Evolutionary conservation across 2,797 vertebrate genomes (phyloP), one percentile per base, ranked within the genome.

Genomic region (Bradypodion ventrale): DNA sequence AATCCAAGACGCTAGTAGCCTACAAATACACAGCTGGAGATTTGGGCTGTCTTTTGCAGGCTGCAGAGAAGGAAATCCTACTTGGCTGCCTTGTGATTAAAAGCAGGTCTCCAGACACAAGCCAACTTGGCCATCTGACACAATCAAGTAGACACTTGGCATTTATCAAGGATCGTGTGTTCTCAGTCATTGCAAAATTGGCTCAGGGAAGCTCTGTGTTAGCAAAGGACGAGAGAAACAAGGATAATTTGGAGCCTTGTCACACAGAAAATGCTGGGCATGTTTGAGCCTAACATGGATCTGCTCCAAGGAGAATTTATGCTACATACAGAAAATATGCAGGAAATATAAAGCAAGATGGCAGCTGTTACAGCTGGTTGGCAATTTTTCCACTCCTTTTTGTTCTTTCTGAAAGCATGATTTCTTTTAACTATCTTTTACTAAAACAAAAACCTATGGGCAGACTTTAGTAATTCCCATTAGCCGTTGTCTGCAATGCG

Each of bases 91-190:
- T 21, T 37, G 72, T 75, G 81, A 83, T 75, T 75, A 52, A 83
- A 75, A 40, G 60, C 32, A 35, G 60, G 42, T 83, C 62, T 83
- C 72, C 32, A 52, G 46, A 80, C 80, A 82, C n/a, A 65, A 73
- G 80, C 70, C 80, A 65, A 15, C 69, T 74, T 75, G 70, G 42
- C 60, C 70, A 74, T 74, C 72, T 82, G 80, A 82, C 70, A 82
- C 70, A 82, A 74, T 74, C 70, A 21, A 74, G 37, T 49, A 65
- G 68, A 82, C 42, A 75, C 56, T 65, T 37, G 42, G 80, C 60
- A 65, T 82, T 44, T 74, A 82, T 82, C 80, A 82, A 49, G 25
- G 23, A 52, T 82, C 7, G 15, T 40, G 80, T 80, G 78, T 69
- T 80, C 66, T 70, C 78, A 52, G 78, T 65, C 42, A 52, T 21